Conservation (phyloP, 2,888 invertebrate species). For the Chymomyza amoena region DNA sequence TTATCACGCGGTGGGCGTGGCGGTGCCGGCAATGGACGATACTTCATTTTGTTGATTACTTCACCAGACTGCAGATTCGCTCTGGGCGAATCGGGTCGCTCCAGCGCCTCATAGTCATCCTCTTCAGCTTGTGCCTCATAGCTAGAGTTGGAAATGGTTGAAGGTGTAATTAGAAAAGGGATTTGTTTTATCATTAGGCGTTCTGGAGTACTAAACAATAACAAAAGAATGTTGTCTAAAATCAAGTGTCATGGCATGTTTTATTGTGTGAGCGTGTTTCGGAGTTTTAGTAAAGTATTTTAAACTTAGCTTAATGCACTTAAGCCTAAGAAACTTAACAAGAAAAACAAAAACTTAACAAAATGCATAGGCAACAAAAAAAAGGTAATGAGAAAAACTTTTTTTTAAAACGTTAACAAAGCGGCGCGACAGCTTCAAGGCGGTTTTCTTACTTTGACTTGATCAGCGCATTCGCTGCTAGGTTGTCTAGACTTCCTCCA, state of each 20-base stretch:
- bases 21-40: constrained; percentile 91
- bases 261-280: constrained; percentile 45
- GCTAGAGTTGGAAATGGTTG: constrained; percentile 48
- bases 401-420: constrained; percentile 9
- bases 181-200: constrained; percentile 22
- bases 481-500: constrained; percentile 80
- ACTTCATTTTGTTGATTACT: constrained; percentile 89
- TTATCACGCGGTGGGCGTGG: constrained; percentile 88
- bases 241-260: constrained; percentile 47
- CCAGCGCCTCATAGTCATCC: constrained; percentile 79
- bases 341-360: constrained; percentile 41
- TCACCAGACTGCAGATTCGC: constrained; percentile 87
- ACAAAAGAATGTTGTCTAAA: constrained; percentile 36
- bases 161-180: constrained; percentile 48
- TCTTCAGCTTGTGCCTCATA: constrained; percentile 41
- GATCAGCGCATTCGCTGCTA: constrained; percentile 37
- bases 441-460: constrained; percentile 69
- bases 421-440: constrained; percentile 79
- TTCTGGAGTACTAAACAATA: constrained; percentile 35
- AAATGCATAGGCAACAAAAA: constrained; percentile 12
- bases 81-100: constrained; percentile 79
- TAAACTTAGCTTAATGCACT: constrained; percentile 41
- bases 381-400: constrained; percentile 18
- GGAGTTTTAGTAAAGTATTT: constrained; percentile 29
- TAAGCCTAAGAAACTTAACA: constrained; percentile 51